These are phyloP conservation scores for Ormyrus thymus DNA, from an alignment of 2,888 invertebrate genomes.

Conservation along the genomic window DNA sequence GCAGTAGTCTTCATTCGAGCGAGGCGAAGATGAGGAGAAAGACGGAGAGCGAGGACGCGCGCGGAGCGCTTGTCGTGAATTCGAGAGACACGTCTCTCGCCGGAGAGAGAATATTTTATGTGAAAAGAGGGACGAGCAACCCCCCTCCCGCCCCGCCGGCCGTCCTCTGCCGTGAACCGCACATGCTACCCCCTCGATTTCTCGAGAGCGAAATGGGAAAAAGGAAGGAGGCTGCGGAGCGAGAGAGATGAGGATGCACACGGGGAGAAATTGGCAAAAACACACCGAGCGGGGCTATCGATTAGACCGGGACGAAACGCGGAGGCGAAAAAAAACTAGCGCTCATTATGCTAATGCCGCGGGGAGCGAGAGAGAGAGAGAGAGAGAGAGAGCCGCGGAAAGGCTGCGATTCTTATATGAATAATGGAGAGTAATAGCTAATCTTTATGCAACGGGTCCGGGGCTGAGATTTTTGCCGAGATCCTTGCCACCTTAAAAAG, in stretches of 20 bases:
- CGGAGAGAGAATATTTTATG: conserved; percentile 44
- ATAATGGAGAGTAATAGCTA: no score
- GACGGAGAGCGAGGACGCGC: conserved; percentile 12
- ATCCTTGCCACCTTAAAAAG: no score
- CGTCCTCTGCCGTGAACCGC: conserved; percentile 23
- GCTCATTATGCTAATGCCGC: background rate
- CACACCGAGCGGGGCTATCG: background rate
- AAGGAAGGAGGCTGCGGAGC: background rate
- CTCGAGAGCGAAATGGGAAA: background rate
- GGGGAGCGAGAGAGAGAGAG: no score
- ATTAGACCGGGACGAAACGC: background rate
- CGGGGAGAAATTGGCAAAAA: background rate
- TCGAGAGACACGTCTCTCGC: conserved; percentile 8
- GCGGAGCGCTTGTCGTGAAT: conserved; percentile 28
- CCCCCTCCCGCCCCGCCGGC: conserved; percentile 10
- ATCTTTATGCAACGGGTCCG: no score
- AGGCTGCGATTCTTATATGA: no score
- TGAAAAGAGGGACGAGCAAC: background rate
- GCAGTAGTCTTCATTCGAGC: conserved; percentile 32
- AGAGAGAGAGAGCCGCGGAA: no score
- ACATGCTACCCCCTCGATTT: conserved; percentile 39
- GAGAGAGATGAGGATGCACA: background rate
- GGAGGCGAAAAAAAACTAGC: no score
- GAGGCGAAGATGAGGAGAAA: conserved; percentile 27
- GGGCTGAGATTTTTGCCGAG: no score